phyloP scores from a whole-genome alignment of 2,888 invertebrate genomes.

The Erpobdella octoculata region DNA sequence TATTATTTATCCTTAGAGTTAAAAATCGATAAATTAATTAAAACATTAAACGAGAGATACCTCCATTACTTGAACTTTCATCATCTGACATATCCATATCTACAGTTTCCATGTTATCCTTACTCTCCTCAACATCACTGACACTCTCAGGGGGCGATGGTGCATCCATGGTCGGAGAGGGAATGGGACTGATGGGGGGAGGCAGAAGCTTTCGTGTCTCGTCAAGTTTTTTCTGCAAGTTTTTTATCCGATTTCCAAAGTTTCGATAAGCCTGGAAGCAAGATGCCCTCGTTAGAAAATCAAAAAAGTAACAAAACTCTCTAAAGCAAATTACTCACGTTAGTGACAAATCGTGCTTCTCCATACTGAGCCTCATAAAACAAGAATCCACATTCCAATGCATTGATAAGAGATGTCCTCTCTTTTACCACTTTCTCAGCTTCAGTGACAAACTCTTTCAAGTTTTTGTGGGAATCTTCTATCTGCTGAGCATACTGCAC shows the following conservation, averaged over 20 bases:
- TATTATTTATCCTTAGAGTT: too few relatives aligned
- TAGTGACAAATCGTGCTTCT: slow-evolving; percentile 89
- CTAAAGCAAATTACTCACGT: slow-evolving; percentile 58
- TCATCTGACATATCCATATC: slow-evolving; percentile 48
- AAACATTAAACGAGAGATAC: too few relatives aligned
- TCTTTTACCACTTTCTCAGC: slow-evolving; percentile 75
- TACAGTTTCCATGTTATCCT: slow-evolving; percentile 43
- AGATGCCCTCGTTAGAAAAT: background rate
- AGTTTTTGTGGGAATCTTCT: slow-evolving; percentile 69
- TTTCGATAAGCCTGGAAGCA: slow-evolving; percentile 76
- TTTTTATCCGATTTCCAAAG: slow-evolving; percentile 78
- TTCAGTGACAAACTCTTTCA: slow-evolving; percentile 68
- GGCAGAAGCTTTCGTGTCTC: slow-evolving; percentile 67
- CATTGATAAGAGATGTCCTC: slow-evolving; percentile 67
- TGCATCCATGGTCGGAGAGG: slow-evolving; percentile 62
- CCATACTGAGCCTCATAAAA: slow-evolving; percentile 82
- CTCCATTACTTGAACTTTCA: too few relatives aligned
- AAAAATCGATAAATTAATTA: too few relatives aligned
- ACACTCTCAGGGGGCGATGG: slow-evolving; percentile 66
- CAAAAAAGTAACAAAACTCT: background rate
- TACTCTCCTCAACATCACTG: background rate
- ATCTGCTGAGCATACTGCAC: slow-evolving; percentile 80
- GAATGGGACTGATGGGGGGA: slow-evolving; percentile 60
- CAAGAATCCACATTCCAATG: slow-evolving; percentile 66
- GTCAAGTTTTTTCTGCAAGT: slow-evolving; percentile 73